Evolutionary conservation across 2,797 vertebrate species (phyloP).

Genomic region (Rhadinocentrus ornatus): DNA sequence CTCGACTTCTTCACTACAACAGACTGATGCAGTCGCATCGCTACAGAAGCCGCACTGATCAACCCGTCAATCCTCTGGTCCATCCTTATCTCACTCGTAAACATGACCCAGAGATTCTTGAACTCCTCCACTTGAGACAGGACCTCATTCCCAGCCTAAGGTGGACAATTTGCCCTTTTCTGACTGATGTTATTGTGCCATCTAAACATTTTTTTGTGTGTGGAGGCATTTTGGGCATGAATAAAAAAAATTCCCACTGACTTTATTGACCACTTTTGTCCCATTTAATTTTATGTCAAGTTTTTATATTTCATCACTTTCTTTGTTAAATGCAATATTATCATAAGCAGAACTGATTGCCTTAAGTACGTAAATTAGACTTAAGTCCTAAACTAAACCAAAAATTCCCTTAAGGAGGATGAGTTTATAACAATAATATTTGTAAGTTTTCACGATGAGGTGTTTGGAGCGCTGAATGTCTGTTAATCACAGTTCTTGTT

Average conservation of each 20-base stretch:
- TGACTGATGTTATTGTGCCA: no score
- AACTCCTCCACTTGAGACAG: no score
- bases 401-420: background rate
- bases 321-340: background rate
- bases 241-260: background rate
- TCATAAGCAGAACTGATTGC: slow-evolving; percentile 1
- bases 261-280: background rate
- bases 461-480: slow-evolving; percentile 22
- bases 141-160: no score
- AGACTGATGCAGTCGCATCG: no score
- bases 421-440: slow-evolving; percentile 3
- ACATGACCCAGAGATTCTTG: no score
- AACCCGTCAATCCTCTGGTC: no score
- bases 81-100: no score
- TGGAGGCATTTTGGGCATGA: no score
- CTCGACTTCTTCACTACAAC: no score
- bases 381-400: background rate
- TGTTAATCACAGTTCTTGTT: slow-evolving; percentile 47
- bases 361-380: background rate
- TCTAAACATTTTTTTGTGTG: no score
- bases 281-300: background rate
- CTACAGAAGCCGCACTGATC: no score
- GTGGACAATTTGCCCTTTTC: no score
- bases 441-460: slow-evolving; percentile 26
- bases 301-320: slow-evolving; percentile 5